phyloP scores from a whole-genome alignment of 2,113 vertebrate species.

The Scatophagus argus region DNA sequence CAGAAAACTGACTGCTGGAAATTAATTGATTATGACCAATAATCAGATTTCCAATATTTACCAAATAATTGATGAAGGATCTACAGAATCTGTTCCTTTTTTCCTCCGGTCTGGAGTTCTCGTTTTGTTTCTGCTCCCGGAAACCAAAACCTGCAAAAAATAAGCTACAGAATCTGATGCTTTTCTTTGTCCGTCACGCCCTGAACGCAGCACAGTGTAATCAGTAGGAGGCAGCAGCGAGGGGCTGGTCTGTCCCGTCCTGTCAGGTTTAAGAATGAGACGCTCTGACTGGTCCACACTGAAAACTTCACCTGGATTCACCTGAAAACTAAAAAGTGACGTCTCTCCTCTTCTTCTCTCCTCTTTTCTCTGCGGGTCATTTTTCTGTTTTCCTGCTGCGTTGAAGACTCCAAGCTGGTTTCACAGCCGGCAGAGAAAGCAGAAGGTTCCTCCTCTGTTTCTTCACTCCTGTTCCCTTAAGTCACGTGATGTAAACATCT shows the following conservation, averaged over 20 bases:
- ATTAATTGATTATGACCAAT: background rate
- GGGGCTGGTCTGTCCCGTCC: conserved; percentile 1
- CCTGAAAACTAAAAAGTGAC: background rate
- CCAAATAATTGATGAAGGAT: background rate
- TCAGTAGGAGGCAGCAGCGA: background rate
- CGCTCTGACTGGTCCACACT: conserved; percentile 48
- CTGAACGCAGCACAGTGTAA: conserved; percentile 38
- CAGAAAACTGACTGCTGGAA: background rate
- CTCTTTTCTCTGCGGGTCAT: accelerated
- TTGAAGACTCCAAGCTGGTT: too few relatives aligned
- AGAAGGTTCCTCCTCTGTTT: too few relatives aligned
- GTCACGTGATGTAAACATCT: too few relatives aligned
- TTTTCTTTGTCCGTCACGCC: background rate
- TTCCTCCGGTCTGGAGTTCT: too few relatives aligned
- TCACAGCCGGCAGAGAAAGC: too few relatives aligned
- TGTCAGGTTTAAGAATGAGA: conserved; percentile 12
- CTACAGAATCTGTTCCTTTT: background rate
- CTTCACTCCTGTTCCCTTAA: too few relatives aligned
- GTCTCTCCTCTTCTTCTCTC: background rate
- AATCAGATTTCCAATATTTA: background rate
- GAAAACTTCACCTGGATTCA: conserved; percentile 24
- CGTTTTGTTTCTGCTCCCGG: background rate
- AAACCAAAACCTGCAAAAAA: background rate
- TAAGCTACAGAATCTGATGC: background rate
- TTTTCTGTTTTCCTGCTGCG: background rate